A percentile compares a stretch with the other conserved stretches of the same genome.
Conservation (phyloP, 2,797 vertebrate species). For the Scolopax rusticola region DNA sequence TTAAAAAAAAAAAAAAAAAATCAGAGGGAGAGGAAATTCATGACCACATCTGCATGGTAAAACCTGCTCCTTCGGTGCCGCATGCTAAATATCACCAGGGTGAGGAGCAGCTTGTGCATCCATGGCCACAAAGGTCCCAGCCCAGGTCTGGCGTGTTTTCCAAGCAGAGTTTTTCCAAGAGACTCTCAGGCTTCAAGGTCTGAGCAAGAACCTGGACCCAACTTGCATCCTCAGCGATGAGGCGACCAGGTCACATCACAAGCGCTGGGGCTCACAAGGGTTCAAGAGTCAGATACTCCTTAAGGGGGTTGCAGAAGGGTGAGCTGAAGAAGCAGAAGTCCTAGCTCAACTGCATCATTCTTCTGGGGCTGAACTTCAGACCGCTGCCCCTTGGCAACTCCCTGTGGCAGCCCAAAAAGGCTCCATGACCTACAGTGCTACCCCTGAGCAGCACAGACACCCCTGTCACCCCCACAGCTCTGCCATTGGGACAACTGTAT, state of each 20-base stretch:
- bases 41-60: background rate
- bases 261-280: accelerated
- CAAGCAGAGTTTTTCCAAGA: background rate
- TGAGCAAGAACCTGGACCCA: background rate
- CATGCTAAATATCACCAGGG: background rate
- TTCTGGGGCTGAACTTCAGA: background rate
- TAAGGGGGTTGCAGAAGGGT: accelerated
- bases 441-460: background rate
- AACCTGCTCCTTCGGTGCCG: background rate
- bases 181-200: background rate
- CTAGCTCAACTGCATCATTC: background rate
- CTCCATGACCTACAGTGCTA: background rate
- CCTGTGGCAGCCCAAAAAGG: background rate
- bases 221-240: background rate
- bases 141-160: background rate
- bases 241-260: background rate
- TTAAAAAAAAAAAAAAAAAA: background rate
- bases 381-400: background rate
- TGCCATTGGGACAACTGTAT: too few relatives aligned
- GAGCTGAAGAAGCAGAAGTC: background rate
- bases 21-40: background rate
- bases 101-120: background rate
- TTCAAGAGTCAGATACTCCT: background rate
- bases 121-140: background rate
- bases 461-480: accelerated